Base-by-base conservation (phyloP, 2,888 invertebrate genomes). In the Lathronympha strigana region DNA sequence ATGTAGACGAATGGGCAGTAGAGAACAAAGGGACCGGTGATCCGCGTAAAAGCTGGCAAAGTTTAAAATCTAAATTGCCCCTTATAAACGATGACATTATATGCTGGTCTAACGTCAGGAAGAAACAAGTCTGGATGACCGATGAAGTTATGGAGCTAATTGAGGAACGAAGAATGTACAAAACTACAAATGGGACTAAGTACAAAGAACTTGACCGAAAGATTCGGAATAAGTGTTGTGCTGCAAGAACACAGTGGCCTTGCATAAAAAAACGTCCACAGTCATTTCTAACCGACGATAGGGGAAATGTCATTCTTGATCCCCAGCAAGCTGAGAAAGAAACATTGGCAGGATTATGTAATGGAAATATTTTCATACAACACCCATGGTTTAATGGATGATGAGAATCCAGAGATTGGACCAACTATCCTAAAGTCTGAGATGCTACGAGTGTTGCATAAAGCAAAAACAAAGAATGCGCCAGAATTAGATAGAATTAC, bases 1-100 rank as follows among this genome's bases (percentile, higher is more conserved):
- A 43, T 15, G 17, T 43, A 43, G 19, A 43, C 43, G 43, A 43
- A 43, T 43, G 43, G 43, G 43, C 43, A 8, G 17, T 43, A 19
- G 43, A 19, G 43, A 43, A 43, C 9, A 43, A 43, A 43, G 19
- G 4, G 17, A 17, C 17, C 43, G 19, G 43, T 9, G 17, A 43
- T 43, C 6, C 43, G 17, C 17, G 19, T 19, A 8, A 43, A 15
- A 43, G 17, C 19, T 43, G 43, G 43, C 5, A 1, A 19, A 43
- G 43, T 19, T 17, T 43, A 19, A 43, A 43, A 17, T 43, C 19
- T 15, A 43, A 43, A 43, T 19, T 43, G 17, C 19, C 43, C 43
- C 4, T 19, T 43, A 43, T 43, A 43, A 43, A 43, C 43, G 1
- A 43, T 1, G 19, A 43, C 6, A 5, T 40, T 17, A 17, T 17